Evolutionary conservation across 2,888 invertebrate genomes (phyloP), one percentile per base, ranked within the genome.

Genomic region (Choreutis nemorana): DNA sequence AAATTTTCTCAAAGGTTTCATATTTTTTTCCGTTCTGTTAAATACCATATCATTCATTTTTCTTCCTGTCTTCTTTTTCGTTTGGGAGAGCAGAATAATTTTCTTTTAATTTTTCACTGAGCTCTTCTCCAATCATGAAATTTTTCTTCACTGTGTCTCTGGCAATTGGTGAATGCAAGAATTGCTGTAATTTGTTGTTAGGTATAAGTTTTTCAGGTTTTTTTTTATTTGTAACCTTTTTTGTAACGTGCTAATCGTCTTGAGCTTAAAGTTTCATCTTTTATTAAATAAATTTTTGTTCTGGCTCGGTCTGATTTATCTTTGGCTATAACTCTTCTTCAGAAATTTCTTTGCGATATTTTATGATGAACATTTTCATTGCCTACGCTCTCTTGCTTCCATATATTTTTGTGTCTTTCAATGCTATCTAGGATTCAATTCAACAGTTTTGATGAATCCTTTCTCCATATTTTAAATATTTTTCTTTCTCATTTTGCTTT

Each of bases 61-160:
- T 10, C 20, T 21, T n/a, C n/a, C n/a, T n/a, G n/a, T n/a, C 30
- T 32, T 35, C 29, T 26, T 35, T 28, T 23, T 30, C 16, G 12
- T 32, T 32, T 29, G 36, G 27, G 23, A 36, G 33, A 25, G 29
- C 20, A 22, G 32, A 35, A 37, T 29, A 33, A 33, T 33, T 37
- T 29, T 29, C 34, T 31, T 35, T 37, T 26, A 33, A 27, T 33
- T 35, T 30, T 30, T 35, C 27, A 35, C 22, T 29, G 27, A 31
- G 28, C 21, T 34, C 34, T 24, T 37, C 34, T 35, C 28, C 33
- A 33, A 33, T 29, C 28, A 32, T 8, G 21, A 37, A 28, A 14
- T 37, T 35, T 33, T 37, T 37, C 35, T 37, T 37, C 24, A 35
- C 29, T 31, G 30, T 32, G 3, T 35, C 37, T 37, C 29, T 35